Conservation (phyloP, 2,888 invertebrate species). For the Geophilus truncorum region DNA sequence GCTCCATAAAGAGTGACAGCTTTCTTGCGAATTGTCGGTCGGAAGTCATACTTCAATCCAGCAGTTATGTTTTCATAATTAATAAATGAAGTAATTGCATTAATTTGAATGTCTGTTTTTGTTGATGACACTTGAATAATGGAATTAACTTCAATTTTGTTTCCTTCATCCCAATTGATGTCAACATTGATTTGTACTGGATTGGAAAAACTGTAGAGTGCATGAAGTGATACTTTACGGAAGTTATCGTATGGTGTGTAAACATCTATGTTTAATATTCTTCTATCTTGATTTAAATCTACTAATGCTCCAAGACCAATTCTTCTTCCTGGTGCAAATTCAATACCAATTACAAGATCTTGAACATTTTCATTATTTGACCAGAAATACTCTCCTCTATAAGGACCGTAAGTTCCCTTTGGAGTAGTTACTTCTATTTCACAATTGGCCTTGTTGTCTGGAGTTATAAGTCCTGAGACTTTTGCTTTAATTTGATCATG, state of each 20-base stretch:
- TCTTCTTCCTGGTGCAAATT: slow-evolving; percentile 22
- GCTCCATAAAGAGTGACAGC: background rate
- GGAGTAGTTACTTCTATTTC: background rate
- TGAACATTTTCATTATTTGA: background rate
- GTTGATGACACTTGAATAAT: background rate
- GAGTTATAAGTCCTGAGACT: background rate
- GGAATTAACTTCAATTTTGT: background rate
- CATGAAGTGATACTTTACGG: background rate
- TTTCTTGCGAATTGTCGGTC: background rate
- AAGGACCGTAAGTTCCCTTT: background rate
- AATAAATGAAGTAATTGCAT: slow-evolving; percentile 36
- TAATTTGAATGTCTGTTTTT: background rate
- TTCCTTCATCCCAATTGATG: background rate
- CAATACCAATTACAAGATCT: background rate
- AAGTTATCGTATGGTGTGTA: background rate
- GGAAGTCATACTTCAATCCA: slow-evolving; percentile 32
- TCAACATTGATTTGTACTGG: background rate
- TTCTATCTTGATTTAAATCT: background rate
- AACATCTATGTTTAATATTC: background rate
- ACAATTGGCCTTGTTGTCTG: too few relatives aligned
- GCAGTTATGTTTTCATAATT: slow-evolving; percentile 36
- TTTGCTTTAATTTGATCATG: background rate
- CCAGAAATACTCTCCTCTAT: background rate
- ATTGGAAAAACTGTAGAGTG: background rate
- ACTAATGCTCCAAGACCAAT: background rate